phyloP scores from a whole-genome alignment of 2,888 invertebrate genomes.

The Rhyacophila evoluta region DNA sequence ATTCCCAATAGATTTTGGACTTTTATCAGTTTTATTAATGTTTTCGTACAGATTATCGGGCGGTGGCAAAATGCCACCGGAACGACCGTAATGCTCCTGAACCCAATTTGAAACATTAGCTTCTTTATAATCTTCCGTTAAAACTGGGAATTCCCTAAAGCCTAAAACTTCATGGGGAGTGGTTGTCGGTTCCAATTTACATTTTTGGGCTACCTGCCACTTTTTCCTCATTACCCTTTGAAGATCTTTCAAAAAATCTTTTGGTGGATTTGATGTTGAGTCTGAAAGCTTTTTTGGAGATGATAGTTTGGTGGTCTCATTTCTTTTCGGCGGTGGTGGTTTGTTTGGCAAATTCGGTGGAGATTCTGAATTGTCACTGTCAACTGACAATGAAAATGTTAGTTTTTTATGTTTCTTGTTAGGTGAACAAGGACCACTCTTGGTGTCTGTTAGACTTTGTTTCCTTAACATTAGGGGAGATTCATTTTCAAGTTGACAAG shows the following conservation, averaged over 20 bases:
- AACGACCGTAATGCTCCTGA: conserved; percentile 84
- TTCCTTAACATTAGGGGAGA: conserved; percentile 58
- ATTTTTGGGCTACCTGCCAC: conserved; percentile 94
- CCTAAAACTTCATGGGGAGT: conserved; percentile 93
- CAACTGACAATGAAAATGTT: conserved; percentile 71
- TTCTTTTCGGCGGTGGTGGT: conserved; percentile 81
- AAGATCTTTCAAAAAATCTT: conserved; percentile 87
- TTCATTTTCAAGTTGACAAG: conserved; percentile 41
- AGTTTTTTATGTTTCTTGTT: conserved; percentile 75
- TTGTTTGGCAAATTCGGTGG: conserved; percentile 72
- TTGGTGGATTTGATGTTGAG: conserved; percentile 79
- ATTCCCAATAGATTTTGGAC: conserved; percentile 51
- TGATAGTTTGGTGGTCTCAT: conserved; percentile 79
- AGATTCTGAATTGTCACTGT: conserved; percentile 65
- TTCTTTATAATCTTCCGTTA: conserved; percentile 79
- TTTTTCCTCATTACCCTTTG: conserved; percentile 94
- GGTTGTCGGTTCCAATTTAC: conserved; percentile 87
- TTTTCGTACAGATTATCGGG: conserved; percentile 82
- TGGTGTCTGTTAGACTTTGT: conserved; percentile 66
- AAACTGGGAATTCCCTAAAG: conserved; percentile 83
- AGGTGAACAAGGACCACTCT: conserved; percentile 56
- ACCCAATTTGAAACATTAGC: conserved; percentile 92
- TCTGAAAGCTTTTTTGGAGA: conserved; percentile 83
- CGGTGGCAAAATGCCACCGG: conserved; percentile 58
- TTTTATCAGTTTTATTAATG: conserved; percentile 62